Conservation (phyloP, 2,888 invertebrate species). For the Gnatocerus cornutus region DNA sequence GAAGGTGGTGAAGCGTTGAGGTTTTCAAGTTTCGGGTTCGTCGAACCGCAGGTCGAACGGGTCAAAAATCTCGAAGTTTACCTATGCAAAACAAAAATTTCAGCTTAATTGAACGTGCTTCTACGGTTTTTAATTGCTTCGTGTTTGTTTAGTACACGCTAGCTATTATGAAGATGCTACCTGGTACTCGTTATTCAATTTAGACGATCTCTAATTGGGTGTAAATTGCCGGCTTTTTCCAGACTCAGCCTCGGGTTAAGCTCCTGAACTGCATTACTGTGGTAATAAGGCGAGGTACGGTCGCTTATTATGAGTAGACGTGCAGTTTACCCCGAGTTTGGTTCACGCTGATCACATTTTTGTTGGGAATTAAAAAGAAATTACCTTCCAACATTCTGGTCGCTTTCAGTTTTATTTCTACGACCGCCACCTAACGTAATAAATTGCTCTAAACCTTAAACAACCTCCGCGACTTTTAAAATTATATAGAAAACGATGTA, state of each 20-base stretch:
- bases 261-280: slow-evolving; percentile 62
- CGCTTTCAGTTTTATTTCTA: slow-evolving; percentile 18
- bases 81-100: slow-evolving; percentile 11
- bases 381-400: slow-evolving; percentile 19
- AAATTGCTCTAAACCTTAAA: slow-evolving; percentile 16
- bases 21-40: slow-evolving; percentile 48
- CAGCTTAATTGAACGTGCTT: slow-evolving; percentile 15
- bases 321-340: slow-evolving; percentile 42
- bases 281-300: slow-evolving; percentile 50
- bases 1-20: slow-evolving; percentile 55
- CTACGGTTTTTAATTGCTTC: slow-evolving; percentile 44
- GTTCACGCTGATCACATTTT: slow-evolving; percentile 38
- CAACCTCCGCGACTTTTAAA: slow-evolving; percentile 11
- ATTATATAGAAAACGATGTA: slow-evolving; percentile 26
- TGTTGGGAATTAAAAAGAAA: slow-evolving; percentile 41
- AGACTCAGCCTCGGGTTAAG: slow-evolving; percentile 61
- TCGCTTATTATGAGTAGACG: slow-evolving; percentile 48
- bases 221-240: slow-evolving; percentile 66
- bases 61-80: slow-evolving; percentile 21
- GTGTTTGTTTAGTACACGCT: slow-evolving; percentile 51
- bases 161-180: slow-evolving; percentile 56
- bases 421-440: slow-evolving; percentile 24
- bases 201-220: slow-evolving; percentile 67
- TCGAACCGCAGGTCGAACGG: slow-evolving; percentile 37
- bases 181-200: slow-evolving; percentile 67